phyloP scores from a whole-genome alignment of 2,113 vertebrate species.

The Balaeniceps rex region DNA sequence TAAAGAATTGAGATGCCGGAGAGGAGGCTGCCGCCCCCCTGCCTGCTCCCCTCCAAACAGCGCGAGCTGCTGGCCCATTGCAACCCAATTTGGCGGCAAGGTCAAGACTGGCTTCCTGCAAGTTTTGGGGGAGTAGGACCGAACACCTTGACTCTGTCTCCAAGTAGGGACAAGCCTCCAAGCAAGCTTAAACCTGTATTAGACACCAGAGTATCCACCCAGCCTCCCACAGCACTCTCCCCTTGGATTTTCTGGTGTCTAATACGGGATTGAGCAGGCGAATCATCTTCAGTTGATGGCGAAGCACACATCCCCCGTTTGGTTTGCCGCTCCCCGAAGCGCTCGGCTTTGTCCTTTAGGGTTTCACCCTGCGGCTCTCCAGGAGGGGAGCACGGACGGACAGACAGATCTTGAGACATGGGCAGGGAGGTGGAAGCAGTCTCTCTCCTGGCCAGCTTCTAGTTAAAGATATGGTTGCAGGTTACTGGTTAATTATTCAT shows the following conservation, averaged over 20 bases:
- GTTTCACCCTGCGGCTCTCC: fast-evolving
- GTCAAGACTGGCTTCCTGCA: no score
- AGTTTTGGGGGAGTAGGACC: neutral
- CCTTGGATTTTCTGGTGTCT: neutral
- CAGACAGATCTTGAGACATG: neutral
- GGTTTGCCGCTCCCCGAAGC: neutral
- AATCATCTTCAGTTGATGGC: fast-evolving
- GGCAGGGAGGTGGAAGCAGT: neutral
- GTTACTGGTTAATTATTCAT: conserved; percentile 43
- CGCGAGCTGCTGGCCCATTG: no score
- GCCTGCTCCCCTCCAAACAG: neutral
- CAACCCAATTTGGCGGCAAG: neutral
- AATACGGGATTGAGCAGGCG: fast-evolving
- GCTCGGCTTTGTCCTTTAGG: neutral
- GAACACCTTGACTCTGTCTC: fast-evolving
- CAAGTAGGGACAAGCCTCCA: fast-evolving
- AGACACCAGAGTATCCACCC: neutral
- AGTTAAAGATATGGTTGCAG: neutral
- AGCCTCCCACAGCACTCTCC: neutral
- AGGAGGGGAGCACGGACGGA: fast-evolving
- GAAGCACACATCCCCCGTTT: neutral
- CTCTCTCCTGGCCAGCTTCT: neutral
- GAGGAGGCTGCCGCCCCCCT: neutral
- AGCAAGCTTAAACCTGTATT: fast-evolving
- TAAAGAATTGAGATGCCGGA: fast-evolving